Percentiles rank a stretch among this genome's conserved stretches.
phyloP scores from a whole-genome alignment of 2,797 vertebrate species.

The Neopelma chrysocephalum region DNA sequence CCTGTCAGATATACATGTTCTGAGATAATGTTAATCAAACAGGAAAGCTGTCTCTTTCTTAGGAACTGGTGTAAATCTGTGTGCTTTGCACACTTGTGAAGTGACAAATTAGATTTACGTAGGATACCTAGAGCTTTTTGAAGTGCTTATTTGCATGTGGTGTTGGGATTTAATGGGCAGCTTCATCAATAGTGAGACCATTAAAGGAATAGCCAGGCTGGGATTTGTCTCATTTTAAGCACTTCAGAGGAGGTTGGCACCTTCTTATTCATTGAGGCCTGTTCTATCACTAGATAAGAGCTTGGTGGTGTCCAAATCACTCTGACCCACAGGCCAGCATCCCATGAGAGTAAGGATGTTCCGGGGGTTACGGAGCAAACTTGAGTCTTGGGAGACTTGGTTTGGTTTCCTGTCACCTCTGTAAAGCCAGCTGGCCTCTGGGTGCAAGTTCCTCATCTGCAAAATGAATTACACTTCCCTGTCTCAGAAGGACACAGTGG shows the following conservation, averaged over 20 bases:
- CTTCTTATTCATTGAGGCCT: neutral
- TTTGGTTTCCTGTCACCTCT: constrained; percentile 56
- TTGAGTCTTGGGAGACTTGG: constrained; percentile 29
- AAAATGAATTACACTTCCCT: neutral
- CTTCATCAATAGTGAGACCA: fast-evolving
- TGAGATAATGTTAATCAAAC: neutral
- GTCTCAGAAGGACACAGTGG: neutral
- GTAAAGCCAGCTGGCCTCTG: neutral
- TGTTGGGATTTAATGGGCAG: neutral
- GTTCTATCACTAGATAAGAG: neutral
- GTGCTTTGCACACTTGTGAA: neutral
- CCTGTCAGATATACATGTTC: neutral
- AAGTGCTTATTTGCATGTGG: neutral
- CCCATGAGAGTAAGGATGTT: constrained; percentile 24
- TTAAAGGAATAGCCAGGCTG: neutral
- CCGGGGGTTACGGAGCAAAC: neutral
- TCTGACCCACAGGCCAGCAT: neutral
- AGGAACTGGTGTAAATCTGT: neutral
- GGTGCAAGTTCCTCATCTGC: constrained; percentile 44
- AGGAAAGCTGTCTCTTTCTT: neutral
- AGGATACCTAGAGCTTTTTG: neutral
- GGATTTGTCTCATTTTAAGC: neutral
- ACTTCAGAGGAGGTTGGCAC: neutral
- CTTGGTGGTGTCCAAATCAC: neutral
- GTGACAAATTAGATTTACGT: neutral